A percentile compares a stretch with the other conserved stretches of the same genome.
phyloP scores from a whole-genome alignment of 2,113 vertebrate genomes.

The Ameiurus melas region DNA sequence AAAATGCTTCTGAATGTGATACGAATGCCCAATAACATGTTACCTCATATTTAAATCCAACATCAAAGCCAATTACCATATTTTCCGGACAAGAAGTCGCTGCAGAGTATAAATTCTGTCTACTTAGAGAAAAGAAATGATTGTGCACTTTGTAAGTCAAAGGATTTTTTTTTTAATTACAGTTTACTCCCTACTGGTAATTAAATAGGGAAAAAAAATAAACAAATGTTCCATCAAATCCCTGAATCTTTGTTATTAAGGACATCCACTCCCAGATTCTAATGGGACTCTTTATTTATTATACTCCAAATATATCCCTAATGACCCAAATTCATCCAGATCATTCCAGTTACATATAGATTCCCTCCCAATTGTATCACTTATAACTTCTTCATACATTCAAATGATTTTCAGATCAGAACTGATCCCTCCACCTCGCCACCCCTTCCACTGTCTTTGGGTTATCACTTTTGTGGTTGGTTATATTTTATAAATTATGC shows the following conservation, averaged over 20 bases:
- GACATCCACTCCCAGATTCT: neutral
- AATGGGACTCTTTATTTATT: neutral
- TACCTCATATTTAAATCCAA: neutral
- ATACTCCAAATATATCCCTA: neutral
- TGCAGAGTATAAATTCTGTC: neutral
- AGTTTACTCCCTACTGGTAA: neutral
- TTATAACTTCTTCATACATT: neutral
- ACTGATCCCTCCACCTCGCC: neutral
- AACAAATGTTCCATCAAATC: neutral
- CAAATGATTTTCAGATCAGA: neutral
- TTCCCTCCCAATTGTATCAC: neutral
- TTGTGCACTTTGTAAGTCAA: neutral
- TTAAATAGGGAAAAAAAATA: neutral
- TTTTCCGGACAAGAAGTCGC: neutral
- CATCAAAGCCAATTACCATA: neutral
- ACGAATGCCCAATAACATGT: neutral
- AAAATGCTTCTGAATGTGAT: constrained; percentile 10
- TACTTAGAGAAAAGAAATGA: neutral
- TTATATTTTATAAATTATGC: neutral
- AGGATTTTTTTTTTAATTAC: neutral
- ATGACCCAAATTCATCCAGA: neutral
- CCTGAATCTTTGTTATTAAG: neutral
- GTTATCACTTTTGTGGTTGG: neutral
- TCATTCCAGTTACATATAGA: neutral
- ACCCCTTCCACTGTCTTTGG: neutral